Evolutionary conservation across 2,113 vertebrate genomes (phyloP).

Genomic region (Drymodes brunneopygia): DNA sequence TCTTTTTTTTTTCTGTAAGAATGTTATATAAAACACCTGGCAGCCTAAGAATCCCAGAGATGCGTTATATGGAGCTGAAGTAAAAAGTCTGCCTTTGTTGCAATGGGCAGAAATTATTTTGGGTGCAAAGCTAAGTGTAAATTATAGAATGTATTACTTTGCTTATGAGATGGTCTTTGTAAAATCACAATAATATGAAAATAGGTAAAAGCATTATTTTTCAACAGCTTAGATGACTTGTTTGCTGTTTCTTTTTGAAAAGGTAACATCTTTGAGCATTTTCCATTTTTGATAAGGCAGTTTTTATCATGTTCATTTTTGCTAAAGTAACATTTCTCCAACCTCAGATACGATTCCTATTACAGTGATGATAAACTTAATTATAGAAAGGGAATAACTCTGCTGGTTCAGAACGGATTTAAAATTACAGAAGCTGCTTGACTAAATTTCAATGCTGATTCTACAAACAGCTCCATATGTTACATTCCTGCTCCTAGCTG

Average conservation of each 20-base stretch:
- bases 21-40: not conserved
- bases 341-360: not conserved
- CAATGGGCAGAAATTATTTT: not conserved
- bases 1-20: not conserved
- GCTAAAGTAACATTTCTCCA: not conserved
- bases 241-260: not conserved
- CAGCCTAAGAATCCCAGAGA: not conserved
- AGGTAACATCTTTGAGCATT: not conserved
- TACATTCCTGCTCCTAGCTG: not conserved
- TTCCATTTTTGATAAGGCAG: not conserved
- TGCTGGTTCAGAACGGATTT: not conserved
- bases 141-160: not conserved
- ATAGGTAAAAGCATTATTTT: not conserved
- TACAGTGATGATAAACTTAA: not conserved
- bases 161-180: not conserved
- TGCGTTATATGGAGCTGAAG: not conserved
- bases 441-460: not conserved
- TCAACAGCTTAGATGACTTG: not conserved
- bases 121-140: not conserved
- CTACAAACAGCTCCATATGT: not conserved
- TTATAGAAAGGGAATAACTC: not conserved
- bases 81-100: not conserved
- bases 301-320: not conserved
- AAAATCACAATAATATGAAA: not conserved
- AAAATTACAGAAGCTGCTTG: conserved; percentile 16